These are phyloP conservation scores for Drosophila nannoptera DNA, from an alignment of 1,140 invertebrate species.

Conservation along the genomic window DNA sequence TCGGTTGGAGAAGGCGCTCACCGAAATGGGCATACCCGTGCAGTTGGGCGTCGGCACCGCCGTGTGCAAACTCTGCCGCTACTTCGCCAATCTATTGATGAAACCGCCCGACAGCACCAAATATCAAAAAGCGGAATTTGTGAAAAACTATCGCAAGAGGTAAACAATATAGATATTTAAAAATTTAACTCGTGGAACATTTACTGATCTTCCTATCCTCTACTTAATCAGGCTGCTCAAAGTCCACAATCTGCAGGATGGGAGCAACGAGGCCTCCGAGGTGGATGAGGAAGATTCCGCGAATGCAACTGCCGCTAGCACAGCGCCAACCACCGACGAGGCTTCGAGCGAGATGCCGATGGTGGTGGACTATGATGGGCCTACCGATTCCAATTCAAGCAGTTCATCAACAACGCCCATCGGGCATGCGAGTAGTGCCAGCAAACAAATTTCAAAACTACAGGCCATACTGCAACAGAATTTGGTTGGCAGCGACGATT, in stretches of 20 bases:
- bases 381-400: conserved; percentile 66
- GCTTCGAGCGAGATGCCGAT: conserved; percentile 43
- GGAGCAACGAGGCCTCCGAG: conserved; percentile 80
- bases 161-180: conserved; percentile 53
- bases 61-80: conserved; percentile 89
- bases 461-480: conserved; percentile 74
- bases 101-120: conserved; percentile 81
- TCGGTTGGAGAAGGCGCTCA: conserved; percentile 84
- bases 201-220: background rate
- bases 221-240: conserved; percentile 82
- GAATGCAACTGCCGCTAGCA: conserved; percentile 55
- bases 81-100: conserved; percentile 85
- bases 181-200: background rate
- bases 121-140: conserved; percentile 82
- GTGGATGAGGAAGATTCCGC: conserved; percentile 60
- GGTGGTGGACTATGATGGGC: conserved; percentile 66
- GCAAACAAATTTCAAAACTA: conserved; percentile 69
- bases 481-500: conserved; percentile 13
- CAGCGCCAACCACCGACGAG: conserved; percentile 23
- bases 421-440: conserved; percentile 17
- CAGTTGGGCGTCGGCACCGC: conserved; percentile 81
- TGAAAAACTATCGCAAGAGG: conserved; percentile 85
- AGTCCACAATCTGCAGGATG: conserved; percentile 85
- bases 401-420: conserved; percentile 51
- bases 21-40: conserved; percentile 85